Evolutionary conservation across 2,888 invertebrate genomes (phyloP).

Genomic region (Melanostoma mellinum): DNA sequence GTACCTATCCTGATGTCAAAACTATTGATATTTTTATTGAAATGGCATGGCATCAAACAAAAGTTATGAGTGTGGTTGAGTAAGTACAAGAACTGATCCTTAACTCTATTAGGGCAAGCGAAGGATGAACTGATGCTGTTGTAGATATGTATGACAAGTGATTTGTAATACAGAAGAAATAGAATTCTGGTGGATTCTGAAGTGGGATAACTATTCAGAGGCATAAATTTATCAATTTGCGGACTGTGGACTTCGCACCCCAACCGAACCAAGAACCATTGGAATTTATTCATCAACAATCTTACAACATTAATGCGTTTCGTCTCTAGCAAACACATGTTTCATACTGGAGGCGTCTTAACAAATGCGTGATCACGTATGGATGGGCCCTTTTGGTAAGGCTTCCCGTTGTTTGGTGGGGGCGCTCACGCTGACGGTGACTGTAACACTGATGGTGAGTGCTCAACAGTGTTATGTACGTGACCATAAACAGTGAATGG

Average conservation of each 20-base stretch:
- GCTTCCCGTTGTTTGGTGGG: constrained; percentile 57
- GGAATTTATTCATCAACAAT: constrained; percentile 51
- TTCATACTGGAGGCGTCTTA: constrained; percentile 56
- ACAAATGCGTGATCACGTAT: constrained; percentile 67
- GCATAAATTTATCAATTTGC: constrained; percentile 59
- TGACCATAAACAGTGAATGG: constrained; percentile 65
- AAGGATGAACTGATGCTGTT: too few relatives aligned
- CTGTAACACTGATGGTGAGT: neutral
- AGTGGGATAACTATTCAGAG: constrained; percentile 22
- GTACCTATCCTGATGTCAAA: too few relatives aligned
- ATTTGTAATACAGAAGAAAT: too few relatives aligned
- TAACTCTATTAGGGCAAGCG: too few relatives aligned
- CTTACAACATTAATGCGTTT: constrained; percentile 55
- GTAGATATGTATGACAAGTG: too few relatives aligned
- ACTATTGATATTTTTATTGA: too few relatives aligned
- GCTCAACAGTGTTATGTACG: constrained; percentile 46
- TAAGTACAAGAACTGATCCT: too few relatives aligned
- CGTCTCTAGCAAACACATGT: constrained; percentile 65
- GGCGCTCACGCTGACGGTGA: neutral
- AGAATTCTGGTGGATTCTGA: neutral
- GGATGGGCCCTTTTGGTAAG: constrained; percentile 41
- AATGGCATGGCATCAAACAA: too few relatives aligned
- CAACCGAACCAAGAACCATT: constrained; percentile 27
- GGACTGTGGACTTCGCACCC: constrained; percentile 60
- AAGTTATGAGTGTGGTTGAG: too few relatives aligned